Evolutionary conservation across 2,888 invertebrate species (phyloP).

Genomic region (Arrhopalites spinosus): DNA sequence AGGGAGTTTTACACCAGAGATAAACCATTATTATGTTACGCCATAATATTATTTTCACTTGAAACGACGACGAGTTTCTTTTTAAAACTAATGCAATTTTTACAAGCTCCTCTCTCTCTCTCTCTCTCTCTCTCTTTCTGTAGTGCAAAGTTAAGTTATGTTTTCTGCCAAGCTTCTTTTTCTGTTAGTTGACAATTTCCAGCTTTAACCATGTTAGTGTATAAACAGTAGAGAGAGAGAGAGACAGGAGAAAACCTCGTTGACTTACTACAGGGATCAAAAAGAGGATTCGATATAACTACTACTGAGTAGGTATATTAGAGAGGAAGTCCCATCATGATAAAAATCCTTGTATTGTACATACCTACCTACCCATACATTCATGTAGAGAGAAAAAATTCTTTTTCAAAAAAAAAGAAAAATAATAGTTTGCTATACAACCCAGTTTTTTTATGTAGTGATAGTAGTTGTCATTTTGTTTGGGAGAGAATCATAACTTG

Average conservation of each 20-base stretch:
- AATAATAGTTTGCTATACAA: too few relatives aligned
- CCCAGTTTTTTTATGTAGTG: too few relatives aligned
- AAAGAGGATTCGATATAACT: constrained; percentile 2
- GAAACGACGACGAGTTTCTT: constrained; percentile 5
- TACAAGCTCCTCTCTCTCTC: constrained; percentile 8
- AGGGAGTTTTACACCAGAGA: constrained; percentile 5
- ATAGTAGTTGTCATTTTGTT: constrained; percentile 14
- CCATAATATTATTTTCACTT: constrained; percentile 19
- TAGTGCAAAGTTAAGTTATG: not conserved
- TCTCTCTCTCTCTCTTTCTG: not conserved
- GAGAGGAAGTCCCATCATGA: not conserved
- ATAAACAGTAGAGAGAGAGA: not conserved
- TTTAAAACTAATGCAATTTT: constrained; percentile 18
- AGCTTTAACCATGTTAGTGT: constrained; percentile 13
- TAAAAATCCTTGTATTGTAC: too few relatives aligned
- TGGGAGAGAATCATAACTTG: constrained; percentile 13
- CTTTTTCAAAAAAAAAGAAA: too few relatives aligned
- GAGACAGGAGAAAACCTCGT: not conserved
- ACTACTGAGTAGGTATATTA: not conserved
- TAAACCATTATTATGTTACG: constrained; percentile 20
- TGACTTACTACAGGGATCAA: constrained; percentile 30
- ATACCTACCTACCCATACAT: too few relatives aligned
- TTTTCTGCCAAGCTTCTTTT: too few relatives aligned
- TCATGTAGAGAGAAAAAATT: too few relatives aligned
- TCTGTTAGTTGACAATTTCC: constrained; percentile 10